Evolutionary conservation across 2,888 invertebrate genomes (phyloP), one percentile per base, ranked within the genome.

Genomic region (Apotomis turbidana): DNA sequence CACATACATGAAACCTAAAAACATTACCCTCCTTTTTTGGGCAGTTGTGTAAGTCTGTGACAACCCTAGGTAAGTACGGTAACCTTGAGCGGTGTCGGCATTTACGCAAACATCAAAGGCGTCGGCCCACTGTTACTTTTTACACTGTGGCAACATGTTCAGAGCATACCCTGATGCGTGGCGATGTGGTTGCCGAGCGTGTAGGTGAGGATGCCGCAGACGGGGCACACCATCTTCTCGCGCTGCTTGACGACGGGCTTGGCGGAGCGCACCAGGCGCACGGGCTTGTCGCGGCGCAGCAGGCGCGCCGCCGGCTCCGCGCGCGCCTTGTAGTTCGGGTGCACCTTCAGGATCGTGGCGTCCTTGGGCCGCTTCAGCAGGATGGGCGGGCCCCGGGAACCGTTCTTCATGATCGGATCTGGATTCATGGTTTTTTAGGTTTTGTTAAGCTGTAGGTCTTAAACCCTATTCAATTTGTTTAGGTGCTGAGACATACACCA

Each of bases 171-270:
- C 88, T 92, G 89, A 85, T 94, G 93, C 27, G 92, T 93, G 46
- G 90, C 84, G 78, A 94, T 90, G 77, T 93, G 94, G 75, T 91
- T 93, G 54, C 91, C 90, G 64, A 94, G 81, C 54, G 92, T 91
- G 75, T 80, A 93, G 0, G 94, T 94, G 15, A 93, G 85, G 78
- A 94, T 91, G 27, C 94, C 94, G 81, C 94, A 94, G 5, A 94
- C 88, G 13, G 94, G 94, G 74, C 94, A 94, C 0, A 94, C 93
- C 73, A 93, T 85, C 80, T 94, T 94, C 75, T 94, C 94, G 67
- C 87, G 85, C 74, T 89, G 90, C 71, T 89, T 92, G 12, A 84
- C 76, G 4, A 82, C 81, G 0, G 81, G 80, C 60, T 83, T 85
- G 4, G 85, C 81, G 68, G 78, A 75, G 46, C 87, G 82, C 5